phyloP scores from a whole-genome alignment of 2,113 vertebrate genomes.

The Elanus axillaris region DNA sequence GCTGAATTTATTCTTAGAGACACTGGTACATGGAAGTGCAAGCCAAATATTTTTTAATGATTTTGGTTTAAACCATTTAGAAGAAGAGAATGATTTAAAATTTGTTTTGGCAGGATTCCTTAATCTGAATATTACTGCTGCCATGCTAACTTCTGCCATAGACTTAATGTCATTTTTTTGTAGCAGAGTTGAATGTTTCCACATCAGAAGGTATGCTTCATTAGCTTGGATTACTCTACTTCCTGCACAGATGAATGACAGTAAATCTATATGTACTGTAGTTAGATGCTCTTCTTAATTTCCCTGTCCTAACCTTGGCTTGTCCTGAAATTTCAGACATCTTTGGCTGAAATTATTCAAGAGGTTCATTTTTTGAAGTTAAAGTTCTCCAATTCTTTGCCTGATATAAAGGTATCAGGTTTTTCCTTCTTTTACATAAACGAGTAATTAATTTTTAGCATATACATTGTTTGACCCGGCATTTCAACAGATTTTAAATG shows the following conservation, averaged over 20 bases:
- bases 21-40: not conserved
- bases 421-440: not conserved
- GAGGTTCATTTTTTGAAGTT: not conserved
- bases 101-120: constrained; percentile 46
- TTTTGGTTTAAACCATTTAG: constrained; percentile 14
- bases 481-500: not conserved
- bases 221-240: constrained; percentile 44
- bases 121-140: constrained; percentile 42
- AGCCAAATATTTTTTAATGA: constrained; percentile 19
- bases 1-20: not conserved
- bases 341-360: constrained; percentile 9
- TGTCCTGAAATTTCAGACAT: not conserved
- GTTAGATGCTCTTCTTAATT: constrained; percentile 12
- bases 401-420: not conserved
- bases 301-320: constrained; percentile 5
- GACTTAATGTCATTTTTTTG: constrained; percentile 26
- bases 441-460: not conserved
- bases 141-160: constrained; percentile 6
- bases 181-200: constrained; percentile 29
- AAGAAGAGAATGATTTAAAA: constrained; percentile 36
- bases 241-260: constrained; percentile 17
- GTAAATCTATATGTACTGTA: constrained; percentile 9
- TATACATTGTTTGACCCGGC: not conserved
- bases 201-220: constrained; percentile 37
- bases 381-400: not conserved